Base-by-base conservation (phyloP, 1,140 invertebrate genomes). In the Charaxes varanes region DNA sequence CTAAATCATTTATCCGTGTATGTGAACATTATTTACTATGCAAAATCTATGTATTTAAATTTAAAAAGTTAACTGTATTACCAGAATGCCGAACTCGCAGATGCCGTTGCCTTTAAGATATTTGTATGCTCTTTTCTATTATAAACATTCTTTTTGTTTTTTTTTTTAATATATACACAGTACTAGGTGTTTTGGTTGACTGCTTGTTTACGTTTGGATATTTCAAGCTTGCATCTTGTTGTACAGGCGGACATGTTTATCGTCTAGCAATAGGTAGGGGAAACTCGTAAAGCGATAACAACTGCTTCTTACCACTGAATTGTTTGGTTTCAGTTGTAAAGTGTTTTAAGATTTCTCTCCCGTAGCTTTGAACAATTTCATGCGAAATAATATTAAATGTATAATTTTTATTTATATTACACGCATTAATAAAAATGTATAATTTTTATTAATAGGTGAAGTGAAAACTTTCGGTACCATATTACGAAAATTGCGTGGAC, bases 221-320 rank as follows among this genome's bases (percentile, higher is more conserved):
- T 77, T 70, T 77, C 36, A 51, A 64, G 59, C 53, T 46, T 23
- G 56, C 57, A 45, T 67, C 58, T 64, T 65, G 73, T 65, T 69
- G 66, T 65, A 68, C 58, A 48, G 52, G 41, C 43, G 42, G 57
- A 62, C 60, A 58, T 73, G 70, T 74, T 78, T 72, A 74, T 72
- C 64, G 62, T 62, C 58, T 60, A 63, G 59, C 47, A 43, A 55
- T 56, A 57, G 59, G 46, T 63, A 45, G 53, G 45, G 50, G 43
- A 24, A 42, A 31, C 46, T 63, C 67, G 56, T 69, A 69, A 77
- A 72, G 26, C 54, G 52, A 59, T 59, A 55, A 48, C 52, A 53
- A 55, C 49, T 50, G 51, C 56, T 45, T 44, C 44, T 48, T 36
- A 42, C 44, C 33, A 16, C 42, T 48, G 36, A 41, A 49, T 35